Base-by-base conservation (phyloP, 2,888 invertebrate species). In the Dromius quadrimaculatus region DNA sequence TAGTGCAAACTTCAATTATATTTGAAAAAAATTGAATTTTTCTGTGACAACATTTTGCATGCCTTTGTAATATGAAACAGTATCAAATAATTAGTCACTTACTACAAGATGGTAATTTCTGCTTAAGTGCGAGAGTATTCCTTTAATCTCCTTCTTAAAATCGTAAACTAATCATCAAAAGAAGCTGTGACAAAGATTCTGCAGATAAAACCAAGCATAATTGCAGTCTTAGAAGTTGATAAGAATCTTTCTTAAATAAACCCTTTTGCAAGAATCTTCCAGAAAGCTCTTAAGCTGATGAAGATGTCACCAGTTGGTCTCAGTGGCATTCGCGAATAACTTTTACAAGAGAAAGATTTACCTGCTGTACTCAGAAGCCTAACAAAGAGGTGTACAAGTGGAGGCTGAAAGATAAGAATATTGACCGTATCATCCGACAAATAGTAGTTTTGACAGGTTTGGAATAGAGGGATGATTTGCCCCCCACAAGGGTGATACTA, bases 391-490 rank as follows among this genome's bases (percentile, higher is more conserved):
- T 15, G 23, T 36, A 59, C 34, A 59, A 59, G 59, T 38, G 59
- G 59, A 36, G 50, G 59, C 11, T 9, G 57, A 22, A 13, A 43
- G 63, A 63, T 63, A 43, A 63, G 59, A 59, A 36, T 45, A 63
- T 63, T 63, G 28, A 45, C 32, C 45, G 41, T 63, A 36, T 63
- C 45, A 63, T 43, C 41, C 63, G 32, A 45, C 63, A 63, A 63
- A 63, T 43, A 63, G 13, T 23, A 43, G 63, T 63, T 63, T 63
- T 63, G 63, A 63, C 63, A 63, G 63, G 43, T 63, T 63, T 32
- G 17, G 23, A 63, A 20, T 17, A 8, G 6, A 50, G n/a, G 19
- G 13, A 4, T 8, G 34, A 17, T 15, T 41, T 2, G 41, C 38
- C 22, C 3, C 19, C 34, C 62, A 41, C 41, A 22, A 5, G 38